A percentile compares a stretch with the other conserved stretches of the same genome.
Conservation (phyloP, 2,113 vertebrate species). For the Chloebia gouldiae region DNA sequence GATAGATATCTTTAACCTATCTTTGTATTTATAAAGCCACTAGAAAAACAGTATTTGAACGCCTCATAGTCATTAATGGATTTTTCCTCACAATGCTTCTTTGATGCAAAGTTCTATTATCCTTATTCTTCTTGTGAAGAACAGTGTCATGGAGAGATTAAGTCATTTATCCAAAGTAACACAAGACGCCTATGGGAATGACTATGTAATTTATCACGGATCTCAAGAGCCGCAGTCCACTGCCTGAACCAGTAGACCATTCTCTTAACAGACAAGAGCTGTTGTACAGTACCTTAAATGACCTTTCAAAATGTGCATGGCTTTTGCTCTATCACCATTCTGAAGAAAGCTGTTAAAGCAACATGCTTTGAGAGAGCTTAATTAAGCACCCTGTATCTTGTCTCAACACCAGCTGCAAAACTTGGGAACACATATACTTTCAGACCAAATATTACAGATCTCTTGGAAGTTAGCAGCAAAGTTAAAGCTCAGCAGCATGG, state of each 20-base stretch:
- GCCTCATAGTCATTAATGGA: not conserved
- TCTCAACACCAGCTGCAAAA: not conserved
- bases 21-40: not conserved
- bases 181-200: slow-evolving; percentile 38
- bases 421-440: not conserved
- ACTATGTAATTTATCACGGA: slow-evolving; percentile 50
- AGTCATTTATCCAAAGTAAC: slow-evolving; percentile 55
- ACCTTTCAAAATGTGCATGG: not conserved
- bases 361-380: not conserved
- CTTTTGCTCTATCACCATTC: not conserved
- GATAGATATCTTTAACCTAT: not conserved
- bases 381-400: not conserved
- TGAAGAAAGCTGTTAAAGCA: not conserved
- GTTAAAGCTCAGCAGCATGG: not conserved
- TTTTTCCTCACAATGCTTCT: slow-evolving; percentile 30
- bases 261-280: not conserved
- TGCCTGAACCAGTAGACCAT: slow-evolving; percentile 28
- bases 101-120: slow-evolving; percentile 49
- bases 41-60: not conserved
- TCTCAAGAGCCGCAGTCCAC: not conserved
- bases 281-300: slow-evolving; percentile 15
- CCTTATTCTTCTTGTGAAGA: slow-evolving; percentile 28
- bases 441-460: not conserved
- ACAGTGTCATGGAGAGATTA: slow-evolving; percentile 37
- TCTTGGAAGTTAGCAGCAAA: slow-evolving; percentile 8